Percentiles rank a stretch among this genome's conserved stretches.
Evolutionary conservation across 2,888 invertebrate species (phyloP).

Genomic region (Rhyacophila evoluta): DNA sequence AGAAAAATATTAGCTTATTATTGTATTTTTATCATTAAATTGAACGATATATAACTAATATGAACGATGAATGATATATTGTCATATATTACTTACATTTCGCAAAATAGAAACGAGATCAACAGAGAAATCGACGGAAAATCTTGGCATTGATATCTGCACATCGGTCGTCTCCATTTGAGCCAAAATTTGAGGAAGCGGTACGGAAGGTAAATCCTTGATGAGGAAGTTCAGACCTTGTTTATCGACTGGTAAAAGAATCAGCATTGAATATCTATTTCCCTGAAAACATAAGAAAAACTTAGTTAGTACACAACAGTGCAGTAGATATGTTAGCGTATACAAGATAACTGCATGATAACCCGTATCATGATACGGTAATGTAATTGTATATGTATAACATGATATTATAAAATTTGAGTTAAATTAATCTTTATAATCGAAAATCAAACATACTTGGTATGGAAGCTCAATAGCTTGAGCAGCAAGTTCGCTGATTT

Average conservation of each 20-base stretch:
- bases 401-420: no score
- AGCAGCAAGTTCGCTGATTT: conserved; percentile 70
- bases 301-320: no score
- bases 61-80: no score
- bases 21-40: background rate
- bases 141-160: conserved; percentile 71
- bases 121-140: conserved; percentile 70
- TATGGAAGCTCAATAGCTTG: conserved; percentile 77
- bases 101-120: conserved; percentile 67
- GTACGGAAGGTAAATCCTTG: conserved; percentile 70
- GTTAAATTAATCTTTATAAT: no score
- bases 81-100: conserved; percentile 61
- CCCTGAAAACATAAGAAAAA: no score
- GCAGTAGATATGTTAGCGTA: no score
- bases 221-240: conserved; percentile 66
- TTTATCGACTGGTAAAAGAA: conserved; percentile 71
- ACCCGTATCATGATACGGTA: no score
- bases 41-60: no score
- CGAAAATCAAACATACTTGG: no score
- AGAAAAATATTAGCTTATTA: conserved; percentile 38
- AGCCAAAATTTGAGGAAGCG: conserved; percentile 65
- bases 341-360: no score
- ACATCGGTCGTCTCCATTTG: conserved; percentile 67
- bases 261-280: conserved; percentile 72
- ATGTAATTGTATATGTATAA: no score